Percentiles rank a stretch among this genome's conserved stretches.
These are phyloP conservation scores for Danio jaintianensis DNA, from an alignment of 2,797 vertebrate species.

Conservation along the genomic window DNA sequence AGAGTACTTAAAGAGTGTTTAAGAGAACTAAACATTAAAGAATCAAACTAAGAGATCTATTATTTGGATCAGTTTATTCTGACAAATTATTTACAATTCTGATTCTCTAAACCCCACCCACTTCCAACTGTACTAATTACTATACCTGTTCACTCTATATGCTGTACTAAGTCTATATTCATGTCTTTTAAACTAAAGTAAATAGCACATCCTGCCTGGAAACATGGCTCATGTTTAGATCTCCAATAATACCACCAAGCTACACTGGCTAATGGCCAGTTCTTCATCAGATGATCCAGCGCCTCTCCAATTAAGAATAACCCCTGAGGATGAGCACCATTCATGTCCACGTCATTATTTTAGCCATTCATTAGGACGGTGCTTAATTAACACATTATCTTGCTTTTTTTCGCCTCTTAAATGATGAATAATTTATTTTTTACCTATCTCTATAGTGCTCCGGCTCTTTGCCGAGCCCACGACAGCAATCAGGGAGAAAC, in stretches of 20 bases:
- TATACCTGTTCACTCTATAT: neutral
- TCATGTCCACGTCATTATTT: conserved; percentile 14
- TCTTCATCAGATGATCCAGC: neutral
- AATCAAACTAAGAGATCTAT: neutral
- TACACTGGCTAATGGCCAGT: neutral
- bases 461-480: conserved; percentile 2
- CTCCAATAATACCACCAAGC: neutral
- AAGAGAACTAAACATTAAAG: neutral
- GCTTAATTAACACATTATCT: conserved; percentile 25
- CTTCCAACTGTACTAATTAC: neutral
- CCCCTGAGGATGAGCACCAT: neutral
- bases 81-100: neutral
- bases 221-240: neutral
- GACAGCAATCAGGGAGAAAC: conserved; percentile 20
- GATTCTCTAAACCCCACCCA: neutral
- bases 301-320: conserved; percentile 13
- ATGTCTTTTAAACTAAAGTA: neutral
- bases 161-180: no score
- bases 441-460: neutral
- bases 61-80: neutral
- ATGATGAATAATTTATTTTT: neutral
- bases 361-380: conserved; percentile 14
- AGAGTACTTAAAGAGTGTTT: no score
- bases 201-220: neutral
- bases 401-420: neutral